Conservation (phyloP, 2,888 invertebrate genomes). For the Sclerodermus sp. region DNA sequence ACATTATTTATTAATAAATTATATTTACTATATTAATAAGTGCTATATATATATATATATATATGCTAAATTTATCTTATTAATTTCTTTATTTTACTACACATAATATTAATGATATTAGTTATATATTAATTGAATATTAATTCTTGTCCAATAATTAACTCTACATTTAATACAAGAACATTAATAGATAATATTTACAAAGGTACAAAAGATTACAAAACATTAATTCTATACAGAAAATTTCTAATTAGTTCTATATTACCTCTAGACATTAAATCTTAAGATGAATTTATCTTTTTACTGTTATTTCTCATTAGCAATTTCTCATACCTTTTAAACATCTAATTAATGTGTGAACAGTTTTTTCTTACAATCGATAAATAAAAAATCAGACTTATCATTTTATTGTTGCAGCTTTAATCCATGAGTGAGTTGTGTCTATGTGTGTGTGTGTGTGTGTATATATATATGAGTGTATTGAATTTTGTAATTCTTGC, state of each 20-base stretch:
- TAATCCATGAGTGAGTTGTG: no score
- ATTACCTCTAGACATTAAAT: constrained; percentile 21
- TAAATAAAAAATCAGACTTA: constrained; percentile 35
- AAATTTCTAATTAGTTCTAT: constrained; percentile 16
- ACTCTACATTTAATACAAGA: constrained; percentile 18
- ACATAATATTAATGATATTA: constrained; percentile 28
- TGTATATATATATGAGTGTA: no score
- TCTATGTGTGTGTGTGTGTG: no score
- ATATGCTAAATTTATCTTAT: constrained; percentile 25
- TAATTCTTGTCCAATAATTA: constrained; percentile 19
- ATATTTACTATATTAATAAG: background rate
- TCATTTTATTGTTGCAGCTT: constrained; percentile 21
- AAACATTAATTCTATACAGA: constrained; percentile 49
- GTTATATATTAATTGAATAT: constrained; percentile 38
- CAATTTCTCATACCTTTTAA: no score
- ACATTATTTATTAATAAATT: no score
- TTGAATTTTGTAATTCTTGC: no score
- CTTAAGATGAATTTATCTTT: background rate
- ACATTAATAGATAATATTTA: constrained; percentile 46
- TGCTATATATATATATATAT: constrained; percentile 2
- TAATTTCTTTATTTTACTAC: constrained; percentile 31
- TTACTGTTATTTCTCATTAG: no score
- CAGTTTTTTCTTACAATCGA: background rate
- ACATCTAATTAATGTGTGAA: background rate
- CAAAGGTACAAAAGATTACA: constrained; percentile 57